Evolutionary conservation across 1,140 invertebrate species (phyloP).

Genomic region (Parasteatoda tepidariorum): DNA sequence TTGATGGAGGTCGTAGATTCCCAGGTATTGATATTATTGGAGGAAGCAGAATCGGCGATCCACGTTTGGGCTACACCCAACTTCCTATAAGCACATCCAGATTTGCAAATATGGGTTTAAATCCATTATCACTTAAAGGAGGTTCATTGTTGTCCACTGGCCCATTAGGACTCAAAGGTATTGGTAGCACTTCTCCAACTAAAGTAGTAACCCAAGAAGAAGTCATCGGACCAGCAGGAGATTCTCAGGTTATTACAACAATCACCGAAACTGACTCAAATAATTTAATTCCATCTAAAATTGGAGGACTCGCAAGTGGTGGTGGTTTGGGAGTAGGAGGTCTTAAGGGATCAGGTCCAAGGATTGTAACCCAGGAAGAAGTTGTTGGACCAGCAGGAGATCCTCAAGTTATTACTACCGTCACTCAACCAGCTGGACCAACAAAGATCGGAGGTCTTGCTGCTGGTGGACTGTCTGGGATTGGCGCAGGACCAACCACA

Average conservation of each 20-base stretch:
- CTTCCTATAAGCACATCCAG: constrained; percentile 9
- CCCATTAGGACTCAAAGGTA: too few relatives aligned
- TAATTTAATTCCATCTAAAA: not conserved
- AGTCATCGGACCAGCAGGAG: constrained; percentile 34
- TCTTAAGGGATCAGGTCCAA: not conserved
- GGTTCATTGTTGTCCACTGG: too few relatives aligned
- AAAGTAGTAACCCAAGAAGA: constrained; percentile 20
- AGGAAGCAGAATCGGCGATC: constrained; percentile 40
- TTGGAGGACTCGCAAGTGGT: constrained; percentile 8
- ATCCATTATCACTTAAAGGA: not conserved
- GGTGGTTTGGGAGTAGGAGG: not conserved
- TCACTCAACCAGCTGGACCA: constrained; percentile 11
- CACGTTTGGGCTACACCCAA: constrained; percentile 11
- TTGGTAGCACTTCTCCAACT: not conserved
- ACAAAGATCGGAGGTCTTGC: constrained; percentile 44
- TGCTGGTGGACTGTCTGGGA: constrained; percentile 1
- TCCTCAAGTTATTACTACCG: constrained; percentile 28
- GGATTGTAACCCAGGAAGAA: constrained; percentile 38
- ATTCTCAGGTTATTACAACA: not conserved
- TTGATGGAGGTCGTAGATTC: constrained; percentile 33
- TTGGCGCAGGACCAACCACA: not conserved
- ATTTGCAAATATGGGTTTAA: constrained; percentile 28
- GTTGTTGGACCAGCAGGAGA: constrained; percentile 34
- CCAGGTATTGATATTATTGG: constrained; percentile 45
- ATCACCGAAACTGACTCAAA: constrained; percentile 7